phyloP scores from a whole-genome alignment of 2,113 vertebrate genomes.

The Ancistrus triradiatus region DNA sequence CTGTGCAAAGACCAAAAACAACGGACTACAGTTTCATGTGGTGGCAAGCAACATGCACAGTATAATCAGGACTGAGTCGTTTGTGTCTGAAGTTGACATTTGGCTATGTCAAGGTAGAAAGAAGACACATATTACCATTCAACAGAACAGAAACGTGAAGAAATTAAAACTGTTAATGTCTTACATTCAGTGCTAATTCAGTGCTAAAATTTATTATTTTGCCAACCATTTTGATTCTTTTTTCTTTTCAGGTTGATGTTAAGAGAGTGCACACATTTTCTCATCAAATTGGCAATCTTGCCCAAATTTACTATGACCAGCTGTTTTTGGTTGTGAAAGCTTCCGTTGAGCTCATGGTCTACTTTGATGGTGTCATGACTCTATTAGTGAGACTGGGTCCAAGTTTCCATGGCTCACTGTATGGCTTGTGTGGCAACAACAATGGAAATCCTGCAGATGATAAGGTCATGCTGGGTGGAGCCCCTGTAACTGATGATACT shows the following conservation, averaged over 20 bases:
- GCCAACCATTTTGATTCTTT: not conserved
- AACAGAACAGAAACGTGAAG: conserved; percentile 48
- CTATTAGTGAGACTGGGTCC: no score
- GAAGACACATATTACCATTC: conserved; percentile 48
- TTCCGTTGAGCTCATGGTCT: conserved; percentile 42
- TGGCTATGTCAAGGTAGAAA: conserved; percentile 44
- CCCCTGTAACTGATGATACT: no score
- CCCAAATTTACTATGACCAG: conserved; percentile 30
- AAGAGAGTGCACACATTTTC: conserved; percentile 27
- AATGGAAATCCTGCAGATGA: no score
- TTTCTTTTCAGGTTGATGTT: conserved; percentile 53
- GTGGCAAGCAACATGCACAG: no score
- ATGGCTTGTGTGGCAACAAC: conserved; percentile 65
- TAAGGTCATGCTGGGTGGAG: conserved; percentile 57
- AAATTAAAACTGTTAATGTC: conserved; percentile 48
- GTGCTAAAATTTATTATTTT: no score
- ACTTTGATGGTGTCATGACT: no score
- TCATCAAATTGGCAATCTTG: conserved; percentile 28
- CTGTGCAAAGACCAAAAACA: no score
- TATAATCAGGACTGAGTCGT: no score
- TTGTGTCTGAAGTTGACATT: conserved; percentile 61
- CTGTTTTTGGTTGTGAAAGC: conserved; percentile 46
- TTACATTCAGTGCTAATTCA: no score
- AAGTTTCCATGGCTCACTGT: conserved; percentile 33
- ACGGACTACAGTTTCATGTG: no score